A percentile compares a stretch with the other conserved stretches of the same genome.
Conservation (phyloP, 2,888 invertebrate genomes). For the Vandiemenella viatica region DNA sequence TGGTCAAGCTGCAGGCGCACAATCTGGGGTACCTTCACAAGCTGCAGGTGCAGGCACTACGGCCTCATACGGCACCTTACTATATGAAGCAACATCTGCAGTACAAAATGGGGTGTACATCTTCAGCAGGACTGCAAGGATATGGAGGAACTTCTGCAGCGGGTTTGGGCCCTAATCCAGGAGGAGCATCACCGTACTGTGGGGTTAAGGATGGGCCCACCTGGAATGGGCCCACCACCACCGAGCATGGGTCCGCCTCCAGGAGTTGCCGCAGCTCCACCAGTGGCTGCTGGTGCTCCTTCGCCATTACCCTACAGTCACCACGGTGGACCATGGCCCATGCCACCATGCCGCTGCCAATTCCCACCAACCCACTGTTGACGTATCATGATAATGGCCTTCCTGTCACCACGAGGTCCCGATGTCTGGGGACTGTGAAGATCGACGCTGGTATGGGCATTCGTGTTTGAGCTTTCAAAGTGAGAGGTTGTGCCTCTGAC, state of each 20-base stretch:
- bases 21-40: slow-evolving; percentile 13
- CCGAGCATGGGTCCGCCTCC: slow-evolving; percentile 44
- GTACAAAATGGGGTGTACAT: slow-evolving; percentile 50
- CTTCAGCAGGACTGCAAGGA: no score
- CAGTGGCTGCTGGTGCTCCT: slow-evolving; percentile 13
- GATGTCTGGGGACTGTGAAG: no score
- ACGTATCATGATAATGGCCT: slow-evolving; percentile 37
- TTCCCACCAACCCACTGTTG: slow-evolving; percentile 24
- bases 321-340: slow-evolving; percentile 34
- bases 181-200: slow-evolving; percentile 11
- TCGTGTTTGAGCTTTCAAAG: no score
- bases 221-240: slow-evolving; percentile 18
- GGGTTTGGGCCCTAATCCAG: slow-evolving; percentile 23
- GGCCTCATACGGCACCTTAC: slow-evolving; percentile 39
- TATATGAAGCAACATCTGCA: slow-evolving; percentile 50
- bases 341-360: slow-evolving; percentile 29
- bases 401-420: slow-evolving; percentile 39
- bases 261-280: slow-evolving; percentile 30
- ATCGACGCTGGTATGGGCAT: no score
- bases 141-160: slow-evolving; percentile 13
- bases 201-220: slow-evolving; percentile 15
- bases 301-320: slow-evolving; percentile 22
- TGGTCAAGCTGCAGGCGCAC: slow-evolving; percentile 12
- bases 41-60: slow-evolving; percentile 18
- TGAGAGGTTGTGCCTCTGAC: no score